A percentile compares a stretch with the other conserved stretches of the same genome.
These are phyloP conservation scores for Fregata magnificens DNA, from an alignment of 2,113 vertebrate genomes.

Conservation along the genomic window DNA sequence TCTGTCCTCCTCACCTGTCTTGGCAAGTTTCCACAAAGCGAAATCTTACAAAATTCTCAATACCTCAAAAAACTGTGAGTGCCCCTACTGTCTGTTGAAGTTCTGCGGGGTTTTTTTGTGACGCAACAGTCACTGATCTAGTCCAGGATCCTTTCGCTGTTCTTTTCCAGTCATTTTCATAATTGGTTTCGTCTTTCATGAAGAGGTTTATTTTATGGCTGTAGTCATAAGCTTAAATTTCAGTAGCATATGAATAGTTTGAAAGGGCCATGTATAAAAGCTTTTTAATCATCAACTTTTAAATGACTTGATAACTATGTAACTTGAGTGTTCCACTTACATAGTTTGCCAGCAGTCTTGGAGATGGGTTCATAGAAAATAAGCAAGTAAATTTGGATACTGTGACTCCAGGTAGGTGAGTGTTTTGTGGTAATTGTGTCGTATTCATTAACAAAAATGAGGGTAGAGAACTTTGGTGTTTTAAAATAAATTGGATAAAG, in stretches of 20 bases:
- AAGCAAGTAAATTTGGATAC: not conserved
- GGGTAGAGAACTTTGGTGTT: not conserved
- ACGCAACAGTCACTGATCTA: not conserved
- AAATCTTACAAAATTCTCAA: not conserved
- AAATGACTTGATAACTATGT: not conserved
- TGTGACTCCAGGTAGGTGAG: not conserved
- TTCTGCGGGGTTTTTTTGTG: not conserved
- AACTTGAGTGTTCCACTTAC: not conserved
- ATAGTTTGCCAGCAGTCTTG: not conserved
- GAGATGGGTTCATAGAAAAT: not conserved
- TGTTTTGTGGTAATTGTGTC: not conserved
- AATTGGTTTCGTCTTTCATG: not conserved
- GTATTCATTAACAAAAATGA: not conserved
- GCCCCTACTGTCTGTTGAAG: not conserved
- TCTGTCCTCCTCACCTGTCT: not conserved
- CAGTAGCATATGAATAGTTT: not conserved
- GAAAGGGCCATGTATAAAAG: not conserved
- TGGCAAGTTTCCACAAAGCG: not conserved
- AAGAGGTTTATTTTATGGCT: constrained; percentile 2
- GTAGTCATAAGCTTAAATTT: not conserved
- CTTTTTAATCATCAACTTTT: not conserved
- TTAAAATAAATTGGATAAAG: not conserved
- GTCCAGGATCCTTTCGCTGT: not conserved
- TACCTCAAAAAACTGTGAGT: not conserved
- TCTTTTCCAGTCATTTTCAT: not conserved